Evolutionary conservation across 37 sponge, comb jelly and placozoan genomes (phyloP).

Genomic region (Tethya wilhelma): DNA sequence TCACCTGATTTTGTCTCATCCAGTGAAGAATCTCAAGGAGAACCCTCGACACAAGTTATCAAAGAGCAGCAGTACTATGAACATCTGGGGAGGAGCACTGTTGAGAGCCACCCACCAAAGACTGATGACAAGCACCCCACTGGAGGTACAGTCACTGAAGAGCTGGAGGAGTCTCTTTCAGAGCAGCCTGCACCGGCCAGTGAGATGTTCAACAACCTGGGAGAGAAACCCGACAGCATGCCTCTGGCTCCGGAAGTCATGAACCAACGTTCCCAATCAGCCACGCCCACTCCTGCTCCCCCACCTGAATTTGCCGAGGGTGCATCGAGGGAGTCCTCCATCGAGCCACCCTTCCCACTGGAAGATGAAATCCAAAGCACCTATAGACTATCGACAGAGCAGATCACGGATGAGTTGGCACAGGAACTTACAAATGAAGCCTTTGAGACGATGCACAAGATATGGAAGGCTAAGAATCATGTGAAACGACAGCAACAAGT

Average conservation of each 20-base stretch:
- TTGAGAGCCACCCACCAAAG: no score
- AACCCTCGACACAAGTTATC: neutral
- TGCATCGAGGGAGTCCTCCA: constrained; percentile 16
- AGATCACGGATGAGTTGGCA: constrained; percentile 26
- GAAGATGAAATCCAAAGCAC: neutral
- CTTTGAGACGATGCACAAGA: constrained; percentile 37
- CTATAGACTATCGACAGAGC: neutral
- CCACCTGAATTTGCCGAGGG: constrained; percentile 42
- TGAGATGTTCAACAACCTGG: neutral
- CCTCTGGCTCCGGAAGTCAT: neutral
- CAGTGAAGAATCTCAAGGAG: neutral
- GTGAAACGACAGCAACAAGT: neutral
- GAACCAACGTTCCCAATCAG: neutral
- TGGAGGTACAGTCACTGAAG: neutral
- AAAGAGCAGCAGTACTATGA: no score
- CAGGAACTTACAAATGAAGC: constrained; percentile 67
- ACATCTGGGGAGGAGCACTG: no score
- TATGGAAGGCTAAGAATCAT: constrained; percentile 15
- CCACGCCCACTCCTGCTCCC: constrained; percentile 30
- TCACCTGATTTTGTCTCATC: constrained; percentile 1
- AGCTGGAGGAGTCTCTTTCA: neutral
- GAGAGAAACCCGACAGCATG: constrained; percentile 4
- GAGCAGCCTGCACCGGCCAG: constrained; percentile 13
- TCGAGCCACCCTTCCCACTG: neutral
- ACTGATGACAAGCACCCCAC: no score